Conservation (phyloP, 64 coral and sea anemone genomes). For the Catalaphyllia jardinei region DNA sequence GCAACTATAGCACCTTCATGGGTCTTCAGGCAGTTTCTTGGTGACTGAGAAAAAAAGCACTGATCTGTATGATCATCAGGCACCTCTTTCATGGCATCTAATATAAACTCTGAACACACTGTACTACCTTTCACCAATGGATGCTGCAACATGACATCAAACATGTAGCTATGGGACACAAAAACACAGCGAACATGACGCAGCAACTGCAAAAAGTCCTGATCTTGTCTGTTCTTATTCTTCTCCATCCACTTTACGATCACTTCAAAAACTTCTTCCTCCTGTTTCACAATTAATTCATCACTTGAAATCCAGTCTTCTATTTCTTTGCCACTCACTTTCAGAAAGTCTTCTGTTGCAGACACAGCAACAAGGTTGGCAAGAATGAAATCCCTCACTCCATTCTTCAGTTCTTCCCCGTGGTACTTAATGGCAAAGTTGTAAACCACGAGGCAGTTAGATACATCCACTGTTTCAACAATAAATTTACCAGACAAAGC, state of each 20-base stretch:
- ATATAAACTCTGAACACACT: neutral
- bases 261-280: slow-evolving; percentile 13
- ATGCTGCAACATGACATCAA: neutral
- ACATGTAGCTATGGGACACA: neutral
- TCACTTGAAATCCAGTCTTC: too few relatives aligned
- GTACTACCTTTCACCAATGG: neutral
- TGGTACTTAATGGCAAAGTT: too few relatives aligned
- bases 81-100: neutral
- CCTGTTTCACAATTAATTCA: neutral
- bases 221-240: neutral
- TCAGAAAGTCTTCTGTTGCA: slow-evolving; percentile 17
- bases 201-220: slow-evolving; percentile 1
- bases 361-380: neutral
- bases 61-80: neutral
- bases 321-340: neutral
- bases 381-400: slow-evolving; percentile 25
- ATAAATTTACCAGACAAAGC: neutral
- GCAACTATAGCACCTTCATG: slow-evolving; percentile 2
- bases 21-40: slow-evolving; percentile 17
- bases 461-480: neutral
- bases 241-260: slow-evolving; percentile 17
- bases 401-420: neutral
- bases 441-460: neutral
- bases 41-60: slow-evolving; percentile 19
- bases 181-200: neutral